A percentile compares a stretch with the other conserved stretches of the same genome.
These are phyloP conservation scores for Cirrhinus molitorella DNA, from an alignment of 2,797 vertebrate species.

Conservation along the genomic window DNA sequence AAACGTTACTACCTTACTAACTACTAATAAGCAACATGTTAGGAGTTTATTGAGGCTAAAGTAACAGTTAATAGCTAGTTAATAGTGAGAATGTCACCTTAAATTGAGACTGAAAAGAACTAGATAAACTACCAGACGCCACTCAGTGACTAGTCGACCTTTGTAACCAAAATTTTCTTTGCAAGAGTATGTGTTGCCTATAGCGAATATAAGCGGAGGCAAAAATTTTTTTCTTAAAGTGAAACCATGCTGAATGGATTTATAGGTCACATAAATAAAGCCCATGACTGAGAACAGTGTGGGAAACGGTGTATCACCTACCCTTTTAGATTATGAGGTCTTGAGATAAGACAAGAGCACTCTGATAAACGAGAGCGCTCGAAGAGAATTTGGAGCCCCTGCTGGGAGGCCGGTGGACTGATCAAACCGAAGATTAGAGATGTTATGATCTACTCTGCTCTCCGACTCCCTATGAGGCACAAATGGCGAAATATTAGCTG, in stretches of 20 bases:
- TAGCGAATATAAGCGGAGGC: not conserved
- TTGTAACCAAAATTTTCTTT: not conserved
- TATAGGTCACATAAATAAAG: conserved; percentile 44
- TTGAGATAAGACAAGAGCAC: conserved; percentile 49
- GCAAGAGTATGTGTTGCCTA: not conserved
- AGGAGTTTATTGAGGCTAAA: not conserved
- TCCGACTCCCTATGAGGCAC: conserved; percentile 19
- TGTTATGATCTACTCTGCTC: conserved; percentile 47
- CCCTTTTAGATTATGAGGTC: conserved; percentile 50
- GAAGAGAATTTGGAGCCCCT: conserved; percentile 44
- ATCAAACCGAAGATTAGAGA: conserved; percentile 51
- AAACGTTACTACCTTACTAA: not conserved
- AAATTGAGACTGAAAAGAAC: not conserved
- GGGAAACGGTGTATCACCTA: conserved; percentile 28
- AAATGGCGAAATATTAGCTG: conserved; percentile 45
- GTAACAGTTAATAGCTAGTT: not conserved
- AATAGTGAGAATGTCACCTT: not conserved
- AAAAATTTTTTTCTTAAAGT: conserved; percentile 15
- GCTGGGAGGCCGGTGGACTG: conserved; percentile 41
- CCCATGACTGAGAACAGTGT: not conserved
- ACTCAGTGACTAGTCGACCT: not conserved
- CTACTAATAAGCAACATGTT: not conserved
- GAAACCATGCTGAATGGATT: conserved; percentile 12
- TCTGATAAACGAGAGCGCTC: conserved; percentile 45
- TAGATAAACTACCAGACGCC: not conserved